Conservation (phyloP, 2,797 vertebrate genomes). For the Sebastes minor region DNA sequence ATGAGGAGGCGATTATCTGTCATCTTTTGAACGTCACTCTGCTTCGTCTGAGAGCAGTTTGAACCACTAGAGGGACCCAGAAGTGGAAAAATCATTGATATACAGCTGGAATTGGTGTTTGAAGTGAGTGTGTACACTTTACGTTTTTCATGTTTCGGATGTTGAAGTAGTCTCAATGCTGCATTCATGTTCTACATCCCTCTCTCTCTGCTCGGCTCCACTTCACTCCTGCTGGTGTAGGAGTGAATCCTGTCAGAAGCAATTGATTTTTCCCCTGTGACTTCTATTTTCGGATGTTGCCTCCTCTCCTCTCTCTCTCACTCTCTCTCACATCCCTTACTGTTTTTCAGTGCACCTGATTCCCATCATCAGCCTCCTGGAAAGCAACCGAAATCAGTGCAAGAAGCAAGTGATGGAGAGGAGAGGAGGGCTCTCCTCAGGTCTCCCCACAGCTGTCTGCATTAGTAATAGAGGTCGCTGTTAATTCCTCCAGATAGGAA, state of each 20-base stretch:
- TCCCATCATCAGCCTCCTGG: not conserved
- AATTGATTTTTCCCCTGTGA: not conserved
- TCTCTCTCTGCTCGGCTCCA: not conserved
- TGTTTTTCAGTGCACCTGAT: not conserved
- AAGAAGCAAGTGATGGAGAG: not conserved
- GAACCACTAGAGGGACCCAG: slow-evolving; percentile 14
- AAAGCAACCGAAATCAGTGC: not conserved
- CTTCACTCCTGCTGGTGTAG: not conserved
- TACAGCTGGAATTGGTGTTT: too few relatives aligned
- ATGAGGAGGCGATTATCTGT: too few relatives aligned
- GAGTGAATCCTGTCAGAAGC: not conserved
- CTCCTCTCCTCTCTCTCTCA: not conserved
- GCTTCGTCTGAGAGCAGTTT: not conserved
- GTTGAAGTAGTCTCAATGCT: not conserved
- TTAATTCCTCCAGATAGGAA: not conserved
- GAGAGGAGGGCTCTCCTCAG: not conserved
- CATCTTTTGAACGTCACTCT: too few relatives aligned
- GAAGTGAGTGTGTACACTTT: too few relatives aligned
- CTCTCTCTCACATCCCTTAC: not conserved
- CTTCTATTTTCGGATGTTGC: not conserved
- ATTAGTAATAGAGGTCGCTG: not conserved
- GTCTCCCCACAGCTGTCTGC: not conserved
- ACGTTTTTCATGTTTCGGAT: too few relatives aligned
- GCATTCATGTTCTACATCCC: too few relatives aligned
- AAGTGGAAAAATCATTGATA: too few relatives aligned